phyloP scores from a whole-genome alignment of 2,888 invertebrate species.

The Exocentrus adspersus region DNA sequence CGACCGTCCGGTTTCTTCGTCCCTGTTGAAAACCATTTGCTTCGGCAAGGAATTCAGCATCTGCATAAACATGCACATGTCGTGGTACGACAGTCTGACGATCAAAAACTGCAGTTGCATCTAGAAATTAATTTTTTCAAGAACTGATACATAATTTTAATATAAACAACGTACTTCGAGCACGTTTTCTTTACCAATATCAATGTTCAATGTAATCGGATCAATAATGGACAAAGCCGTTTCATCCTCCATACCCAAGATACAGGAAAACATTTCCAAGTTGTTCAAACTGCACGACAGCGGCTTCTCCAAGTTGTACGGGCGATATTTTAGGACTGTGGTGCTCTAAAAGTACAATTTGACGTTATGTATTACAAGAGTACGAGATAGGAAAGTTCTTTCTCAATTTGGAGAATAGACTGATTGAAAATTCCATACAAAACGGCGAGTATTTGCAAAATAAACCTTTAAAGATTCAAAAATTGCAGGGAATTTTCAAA shows the following conservation, averaged over 20 bases:
- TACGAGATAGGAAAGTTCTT: too few relatives aligned
- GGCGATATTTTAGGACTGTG: conserved; percentile 84
- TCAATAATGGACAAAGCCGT: conserved; percentile 95
- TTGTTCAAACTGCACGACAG: conserved; percentile 88
- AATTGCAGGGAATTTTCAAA: too few relatives aligned
- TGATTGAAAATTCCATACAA: too few relatives aligned
- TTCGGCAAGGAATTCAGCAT: conserved; percentile 89
- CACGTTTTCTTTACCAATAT: conserved; percentile 67
- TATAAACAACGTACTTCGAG: conserved; percentile 59
- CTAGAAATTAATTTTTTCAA: conserved; percentile 63
- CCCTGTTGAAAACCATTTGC: conserved; percentile 72
- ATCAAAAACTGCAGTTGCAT: conserved; percentile 79
- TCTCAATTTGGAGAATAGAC: too few relatives aligned
- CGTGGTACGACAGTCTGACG: conserved; percentile 90
- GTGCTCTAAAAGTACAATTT: conserved; percentile 75
- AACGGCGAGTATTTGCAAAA: too few relatives aligned
- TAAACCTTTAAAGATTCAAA: too few relatives aligned
- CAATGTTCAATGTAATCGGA: conserved; percentile 86
- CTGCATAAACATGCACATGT: conserved; percentile 89
- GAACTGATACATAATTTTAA: not conserved
- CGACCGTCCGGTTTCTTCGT: conserved; percentile 28
- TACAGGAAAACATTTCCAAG: conserved; percentile 92
- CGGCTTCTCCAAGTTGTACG: conserved; percentile 75
- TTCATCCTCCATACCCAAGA: conserved; percentile 85
- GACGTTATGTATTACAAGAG: not conserved